phyloP scores from a whole-genome alignment of 2,113 vertebrate genomes.

The Salvelinus fontinalis region DNA sequence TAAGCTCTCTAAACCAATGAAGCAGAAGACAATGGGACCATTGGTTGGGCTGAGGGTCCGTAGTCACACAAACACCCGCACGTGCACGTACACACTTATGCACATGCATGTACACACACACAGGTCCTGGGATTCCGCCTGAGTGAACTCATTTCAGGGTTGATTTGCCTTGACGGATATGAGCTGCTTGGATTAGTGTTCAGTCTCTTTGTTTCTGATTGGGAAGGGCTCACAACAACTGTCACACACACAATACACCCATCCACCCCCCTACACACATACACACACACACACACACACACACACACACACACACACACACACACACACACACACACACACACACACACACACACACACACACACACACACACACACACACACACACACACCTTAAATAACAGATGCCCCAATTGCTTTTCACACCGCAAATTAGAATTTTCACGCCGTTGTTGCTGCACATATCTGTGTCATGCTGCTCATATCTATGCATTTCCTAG shows the following conservation, averaged over 20 bases:
- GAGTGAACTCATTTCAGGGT: constrained; percentile 65
- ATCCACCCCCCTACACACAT: no score
- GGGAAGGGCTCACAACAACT: constrained; percentile 29
- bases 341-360: no score
- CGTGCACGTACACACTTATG: no score
- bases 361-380: no score
- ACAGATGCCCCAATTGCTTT: constrained; percentile 5
- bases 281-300: no score
- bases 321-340: no score
- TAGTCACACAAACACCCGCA: not conserved
- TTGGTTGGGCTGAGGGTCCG: constrained; percentile 32
- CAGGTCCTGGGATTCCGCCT: constrained; percentile 32
- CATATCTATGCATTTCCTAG: constrained; percentile 11
- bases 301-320: no score
- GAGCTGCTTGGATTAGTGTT: constrained; percentile 63
- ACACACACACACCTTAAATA: constrained; percentile 11
- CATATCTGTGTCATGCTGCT: constrained; percentile 4
- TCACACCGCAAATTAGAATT: constrained; percentile 29
- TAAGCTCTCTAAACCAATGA: constrained; percentile 47
- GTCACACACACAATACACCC: not conserved
- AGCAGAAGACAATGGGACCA: constrained; percentile 49
- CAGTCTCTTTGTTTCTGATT: constrained; percentile 61
- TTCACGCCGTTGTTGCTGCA: constrained; percentile 29
- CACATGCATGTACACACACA: no score
- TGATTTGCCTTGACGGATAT: constrained; percentile 67